These are phyloP conservation scores for human (Homo sapiens) DNA, from an alignment of 2,113 vertebrate genomes.

Conservation along the genomic window DNA sequence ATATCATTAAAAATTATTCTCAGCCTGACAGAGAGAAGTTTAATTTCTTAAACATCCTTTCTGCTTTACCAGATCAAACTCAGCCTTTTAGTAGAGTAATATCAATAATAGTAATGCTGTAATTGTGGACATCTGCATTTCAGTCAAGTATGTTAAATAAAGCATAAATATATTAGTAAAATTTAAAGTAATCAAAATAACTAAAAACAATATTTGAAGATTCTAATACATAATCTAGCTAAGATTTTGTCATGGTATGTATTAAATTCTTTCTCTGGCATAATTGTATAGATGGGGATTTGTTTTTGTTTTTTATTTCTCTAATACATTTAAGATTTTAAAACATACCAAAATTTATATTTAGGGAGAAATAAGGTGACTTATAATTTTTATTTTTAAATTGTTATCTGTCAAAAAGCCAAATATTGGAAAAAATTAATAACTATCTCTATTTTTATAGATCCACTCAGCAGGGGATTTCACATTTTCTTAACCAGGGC, in stretches of 20 bases:
- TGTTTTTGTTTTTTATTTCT: background rate
- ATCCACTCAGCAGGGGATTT: background rate
- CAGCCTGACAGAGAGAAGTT: background rate
- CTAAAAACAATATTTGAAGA: background rate
- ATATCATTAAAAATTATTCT: slow-evolving; percentile 31
- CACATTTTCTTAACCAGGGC: background rate
- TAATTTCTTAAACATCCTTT: background rate
- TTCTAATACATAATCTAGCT: background rate
- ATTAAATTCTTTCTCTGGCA: background rate
- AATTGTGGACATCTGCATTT: slow-evolving; percentile 13
- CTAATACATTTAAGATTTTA: slow-evolving; percentile 1
- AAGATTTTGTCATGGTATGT: background rate
- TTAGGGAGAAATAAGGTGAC: background rate
- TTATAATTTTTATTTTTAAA: background rate
- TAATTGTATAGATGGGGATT: background rate
- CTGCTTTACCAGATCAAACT: background rate
- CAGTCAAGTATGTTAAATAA: background rate
- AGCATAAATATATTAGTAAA: slow-evolving; percentile 8
- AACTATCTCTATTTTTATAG: background rate
- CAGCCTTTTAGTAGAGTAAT: background rate
- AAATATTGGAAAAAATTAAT: background rate
- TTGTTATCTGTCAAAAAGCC: background rate
- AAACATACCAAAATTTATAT: background rate
- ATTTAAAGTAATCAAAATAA: slow-evolving; percentile 16
- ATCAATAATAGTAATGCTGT: background rate